A percentile compares a stretch with the other conserved stretches of the same genome.
Evolutionary conservation across 1,140 invertebrate species (phyloP).

Genomic region (Hydropsyche tenuis): DNA sequence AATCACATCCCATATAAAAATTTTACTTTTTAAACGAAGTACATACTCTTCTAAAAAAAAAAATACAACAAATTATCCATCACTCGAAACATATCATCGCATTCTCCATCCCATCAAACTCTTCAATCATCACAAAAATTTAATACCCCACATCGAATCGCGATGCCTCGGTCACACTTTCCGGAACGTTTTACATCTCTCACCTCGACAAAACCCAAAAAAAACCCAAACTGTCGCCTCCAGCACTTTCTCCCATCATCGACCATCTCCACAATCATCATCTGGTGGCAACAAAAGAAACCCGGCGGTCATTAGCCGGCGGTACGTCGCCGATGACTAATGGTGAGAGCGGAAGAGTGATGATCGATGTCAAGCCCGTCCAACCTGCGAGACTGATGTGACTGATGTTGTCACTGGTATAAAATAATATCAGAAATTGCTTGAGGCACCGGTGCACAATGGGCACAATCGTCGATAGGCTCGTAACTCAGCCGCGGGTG

Average conservation of each 20-base stretch:
- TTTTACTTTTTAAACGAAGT: too few species aligned
- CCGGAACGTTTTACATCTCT: too few species aligned
- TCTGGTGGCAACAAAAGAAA: conserved; percentile 10
- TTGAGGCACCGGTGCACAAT: neutral
- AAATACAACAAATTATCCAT: neutral
- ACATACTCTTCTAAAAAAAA: too few species aligned
- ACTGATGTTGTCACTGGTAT: conserved; percentile 7
- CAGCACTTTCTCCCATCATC: conserved; percentile 1
- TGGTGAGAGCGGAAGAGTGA: conserved; percentile 7
- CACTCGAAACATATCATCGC: neutral
- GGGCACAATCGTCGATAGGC: neutral
- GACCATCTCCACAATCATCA: conserved; percentile 3
- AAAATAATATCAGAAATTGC: conserved; percentile 16
- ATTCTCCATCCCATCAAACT: neutral
- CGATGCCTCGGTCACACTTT: neutral
- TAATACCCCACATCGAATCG: conserved; percentile 6
- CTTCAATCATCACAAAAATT: neutral
- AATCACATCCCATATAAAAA: too few species aligned
- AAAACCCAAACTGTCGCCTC: neutral
- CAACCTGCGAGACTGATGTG: neutral
- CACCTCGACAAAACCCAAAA: too few species aligned
- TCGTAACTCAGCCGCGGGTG: neutral
- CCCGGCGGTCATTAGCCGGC: conserved; percentile 10
- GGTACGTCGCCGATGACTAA: conserved; percentile 4
- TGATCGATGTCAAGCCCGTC: conserved; percentile 29